phyloP scores from a whole-genome alignment of 64 coral and sea anemone genomes.

The Acropora yongei region DNA sequence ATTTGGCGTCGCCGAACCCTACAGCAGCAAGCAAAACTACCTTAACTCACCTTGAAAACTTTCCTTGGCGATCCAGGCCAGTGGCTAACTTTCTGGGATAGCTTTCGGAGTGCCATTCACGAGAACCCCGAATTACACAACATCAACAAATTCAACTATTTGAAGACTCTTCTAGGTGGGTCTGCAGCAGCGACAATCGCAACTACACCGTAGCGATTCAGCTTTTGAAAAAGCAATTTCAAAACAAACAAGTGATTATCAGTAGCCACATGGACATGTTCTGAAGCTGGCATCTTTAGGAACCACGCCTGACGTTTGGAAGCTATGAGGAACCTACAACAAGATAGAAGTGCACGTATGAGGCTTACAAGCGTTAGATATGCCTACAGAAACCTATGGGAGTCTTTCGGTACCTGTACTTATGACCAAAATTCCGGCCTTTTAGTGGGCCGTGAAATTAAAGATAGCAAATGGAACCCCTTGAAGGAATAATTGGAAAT shows the following conservation, averaged over 20 bases:
- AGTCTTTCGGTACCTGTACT: constrained; percentile 28
- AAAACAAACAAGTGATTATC: constrained; percentile 61
- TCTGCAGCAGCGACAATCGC: no score
- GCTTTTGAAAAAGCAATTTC: constrained; percentile 29
- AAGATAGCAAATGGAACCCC: constrained; percentile 44
- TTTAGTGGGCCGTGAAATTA: constrained; percentile 41
- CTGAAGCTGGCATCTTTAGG: constrained; percentile 12
- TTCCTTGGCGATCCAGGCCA: constrained; percentile 23
- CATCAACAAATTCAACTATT: constrained; percentile 54
- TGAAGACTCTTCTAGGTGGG: constrained; percentile 4
- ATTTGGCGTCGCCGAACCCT: no score
- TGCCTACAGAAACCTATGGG: constrained; percentile 51
- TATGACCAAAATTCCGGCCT: constrained; percentile 58
- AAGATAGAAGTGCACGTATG: constrained; percentile 52
- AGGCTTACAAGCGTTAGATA: constrained; percentile 54
- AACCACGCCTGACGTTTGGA: no score
- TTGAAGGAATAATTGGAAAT: constrained; percentile 5
- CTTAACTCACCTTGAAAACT: no score
- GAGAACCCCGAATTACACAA: constrained; percentile 11
- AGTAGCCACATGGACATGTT: constrained; percentile 63
- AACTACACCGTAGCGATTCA: neutral
- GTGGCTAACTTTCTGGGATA: constrained; percentile 51
- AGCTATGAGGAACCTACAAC: constrained; percentile 25
- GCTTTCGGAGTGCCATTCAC: constrained; percentile 37
- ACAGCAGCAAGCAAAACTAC: no score